Conservation (phyloP, 2,888 invertebrate species). For the Poecilus cupreus region DNA sequence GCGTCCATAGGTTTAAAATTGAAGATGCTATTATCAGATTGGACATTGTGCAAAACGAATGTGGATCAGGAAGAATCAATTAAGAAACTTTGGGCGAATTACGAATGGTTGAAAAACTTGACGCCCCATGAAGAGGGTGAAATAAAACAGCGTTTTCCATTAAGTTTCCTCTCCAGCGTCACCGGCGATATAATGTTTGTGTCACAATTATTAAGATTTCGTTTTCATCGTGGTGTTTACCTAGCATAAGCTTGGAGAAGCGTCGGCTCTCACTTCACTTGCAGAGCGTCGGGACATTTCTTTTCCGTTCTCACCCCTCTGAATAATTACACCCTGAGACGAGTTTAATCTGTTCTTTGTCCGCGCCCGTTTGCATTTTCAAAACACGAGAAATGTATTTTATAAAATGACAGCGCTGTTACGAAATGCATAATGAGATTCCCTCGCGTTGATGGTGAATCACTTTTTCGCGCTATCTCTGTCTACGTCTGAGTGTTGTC, state of each 20-base stretch:
- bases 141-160: conserved; percentile 37
- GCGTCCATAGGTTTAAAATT: no score
- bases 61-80: no score
- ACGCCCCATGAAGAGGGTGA: neutral
- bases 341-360: conserved; percentile 60
- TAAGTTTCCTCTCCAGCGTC: neutral
- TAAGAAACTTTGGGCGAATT: neutral
- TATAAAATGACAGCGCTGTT: conserved; percentile 59
- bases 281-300: conserved; percentile 5
- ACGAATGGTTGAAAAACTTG: neutral
- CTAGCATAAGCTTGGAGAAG: conserved; percentile 66
- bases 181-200: conserved; percentile 67
- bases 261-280: conserved; percentile 36
- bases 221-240: conserved; percentile 70
- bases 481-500: conserved; percentile 24
- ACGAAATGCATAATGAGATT: conserved; percentile 59
- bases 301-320: conserved; percentile 56
- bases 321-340: conserved; percentile 67
- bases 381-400: conserved; percentile 60
- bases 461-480: conserved; percentile 49
- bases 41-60: neutral
- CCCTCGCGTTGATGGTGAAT: conserved; percentile 38
- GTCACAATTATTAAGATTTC: conserved; percentile 72
- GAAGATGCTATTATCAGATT: no score
- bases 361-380: conserved; percentile 53